These are phyloP conservation scores for Micropoecilia bifurca DNA, from an alignment of 2,797 vertebrate genomes.

Conservation along the genomic window DNA sequence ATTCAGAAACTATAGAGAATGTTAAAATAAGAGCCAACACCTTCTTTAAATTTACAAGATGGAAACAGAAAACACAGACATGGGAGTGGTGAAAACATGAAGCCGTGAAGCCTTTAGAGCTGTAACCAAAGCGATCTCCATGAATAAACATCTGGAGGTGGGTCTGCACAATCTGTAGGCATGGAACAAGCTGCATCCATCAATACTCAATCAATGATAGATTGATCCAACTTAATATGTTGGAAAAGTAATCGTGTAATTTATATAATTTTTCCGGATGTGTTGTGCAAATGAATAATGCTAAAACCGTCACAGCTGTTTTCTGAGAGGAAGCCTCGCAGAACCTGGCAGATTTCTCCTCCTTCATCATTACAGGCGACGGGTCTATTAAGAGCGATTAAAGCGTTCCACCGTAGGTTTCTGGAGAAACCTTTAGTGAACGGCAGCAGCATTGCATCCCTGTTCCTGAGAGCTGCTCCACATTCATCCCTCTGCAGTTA, in stretches of 20 bases:
- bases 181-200: background rate
- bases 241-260: background rate
- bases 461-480: conserved; percentile 43
- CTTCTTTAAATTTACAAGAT: conserved; percentile 4
- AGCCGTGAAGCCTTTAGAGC: background rate
- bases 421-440: conserved; percentile 26
- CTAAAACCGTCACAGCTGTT: conserved; percentile 2
- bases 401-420: conserved; percentile 6
- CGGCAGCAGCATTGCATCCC: conserved; percentile 18
- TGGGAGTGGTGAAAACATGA: conserved; percentile 3
- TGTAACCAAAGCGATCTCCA: background rate
- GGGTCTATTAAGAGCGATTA: conserved; percentile 13
- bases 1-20: background rate
- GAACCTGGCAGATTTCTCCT: conserved; percentile 1
- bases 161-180: background rate
- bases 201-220: background rate
- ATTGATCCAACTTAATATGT: background rate
- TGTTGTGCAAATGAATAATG: background rate
- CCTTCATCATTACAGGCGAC: conserved; percentile 3
- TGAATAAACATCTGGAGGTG: background rate
- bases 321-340: conserved; percentile 2
- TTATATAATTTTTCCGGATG: background rate
- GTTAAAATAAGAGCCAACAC: conserved; percentile 4
- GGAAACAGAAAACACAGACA: background rate
- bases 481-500: conserved; percentile 47